A percentile compares a stretch with the other conserved stretches of the same genome.
Evolutionary conservation across 2,888 invertebrate genomes (phyloP).

Genomic region (Cephonodes hylas): DNA sequence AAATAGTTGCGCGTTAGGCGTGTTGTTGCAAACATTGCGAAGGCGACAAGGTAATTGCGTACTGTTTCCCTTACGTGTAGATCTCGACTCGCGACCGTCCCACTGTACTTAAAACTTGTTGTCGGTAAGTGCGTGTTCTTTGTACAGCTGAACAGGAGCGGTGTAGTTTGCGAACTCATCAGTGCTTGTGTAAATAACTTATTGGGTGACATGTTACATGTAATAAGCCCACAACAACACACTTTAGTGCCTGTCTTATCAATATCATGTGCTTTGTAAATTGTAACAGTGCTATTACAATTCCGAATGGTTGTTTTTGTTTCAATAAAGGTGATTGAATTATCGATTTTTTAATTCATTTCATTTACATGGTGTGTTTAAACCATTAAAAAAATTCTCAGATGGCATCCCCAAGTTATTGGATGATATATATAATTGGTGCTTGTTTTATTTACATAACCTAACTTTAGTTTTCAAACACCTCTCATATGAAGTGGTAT

Average conservation of each 20-base stretch:
- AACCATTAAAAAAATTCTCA: not conserved
- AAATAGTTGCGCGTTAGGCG: conserved; percentile 14
- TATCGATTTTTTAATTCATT: not conserved
- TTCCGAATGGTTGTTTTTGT: not conserved
- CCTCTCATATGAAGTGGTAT: not conserved
- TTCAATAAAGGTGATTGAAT: not conserved
- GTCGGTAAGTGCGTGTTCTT: conserved; percentile 19
- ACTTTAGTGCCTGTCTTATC: not conserved
- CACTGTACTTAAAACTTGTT: conserved; percentile 8
- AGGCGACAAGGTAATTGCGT: conserved; percentile 27
- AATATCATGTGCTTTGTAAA: conserved; percentile 7
- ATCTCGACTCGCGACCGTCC: not conserved
- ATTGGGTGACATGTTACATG: not conserved
- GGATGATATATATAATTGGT: not conserved
- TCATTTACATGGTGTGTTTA: not conserved
- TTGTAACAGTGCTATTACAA: not conserved
- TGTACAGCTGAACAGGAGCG: conserved; percentile 23
- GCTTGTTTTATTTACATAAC: conserved; percentile 9
- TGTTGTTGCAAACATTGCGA: conserved; percentile 16
- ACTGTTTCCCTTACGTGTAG: conserved; percentile 16
- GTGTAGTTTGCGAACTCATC: conserved; percentile 8
- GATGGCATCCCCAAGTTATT: not conserved
- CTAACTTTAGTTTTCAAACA: not conserved
- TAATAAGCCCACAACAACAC: conserved; percentile 1
- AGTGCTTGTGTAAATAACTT: conserved; percentile 4